Conservation (phyloP, 2,797 vertebrate species). For the Ciconia nigra region DNA sequence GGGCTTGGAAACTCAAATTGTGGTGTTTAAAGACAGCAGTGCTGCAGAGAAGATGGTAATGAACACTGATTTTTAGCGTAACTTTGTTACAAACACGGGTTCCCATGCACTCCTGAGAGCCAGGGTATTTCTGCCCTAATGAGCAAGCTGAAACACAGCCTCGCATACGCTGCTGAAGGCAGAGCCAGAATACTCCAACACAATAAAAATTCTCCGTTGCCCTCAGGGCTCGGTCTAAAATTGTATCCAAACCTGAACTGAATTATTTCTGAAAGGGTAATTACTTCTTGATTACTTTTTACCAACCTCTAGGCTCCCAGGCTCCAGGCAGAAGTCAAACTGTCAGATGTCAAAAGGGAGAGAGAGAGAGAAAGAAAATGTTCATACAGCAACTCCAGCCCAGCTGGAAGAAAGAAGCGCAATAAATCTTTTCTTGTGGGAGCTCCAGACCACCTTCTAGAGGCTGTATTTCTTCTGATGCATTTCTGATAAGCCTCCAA, state of each 20-base stretch:
- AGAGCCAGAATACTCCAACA: background rate
- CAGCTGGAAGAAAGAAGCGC: background rate
- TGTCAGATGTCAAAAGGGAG: conserved; percentile 1
- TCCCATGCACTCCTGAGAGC: background rate
- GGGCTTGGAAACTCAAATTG: background rate
- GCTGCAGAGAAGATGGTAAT: background rate
- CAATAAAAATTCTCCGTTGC: conserved; percentile 18
- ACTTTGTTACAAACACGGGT: background rate
- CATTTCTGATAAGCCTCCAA: conserved; percentile 44
- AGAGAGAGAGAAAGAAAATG: background rate
- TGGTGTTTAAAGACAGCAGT: background rate
- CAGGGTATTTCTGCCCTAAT: conserved; percentile 17
- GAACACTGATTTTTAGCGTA: background rate
- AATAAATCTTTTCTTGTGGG: conserved; percentile 24
- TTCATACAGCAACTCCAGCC: background rate
- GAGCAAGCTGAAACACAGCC: conserved; percentile 39
- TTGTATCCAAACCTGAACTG: conserved; percentile 32
- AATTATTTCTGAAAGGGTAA: conserved; percentile 52
- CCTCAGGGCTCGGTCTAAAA: conserved; percentile 8
- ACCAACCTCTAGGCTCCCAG: conserved; percentile 36
- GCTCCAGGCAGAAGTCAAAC: conserved; percentile 24
- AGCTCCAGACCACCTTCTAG: background rate
- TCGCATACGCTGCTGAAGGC: background rate
- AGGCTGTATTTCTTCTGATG: background rate
- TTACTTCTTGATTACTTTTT: conserved; percentile 58